Evolutionary conservation across 2,797 vertebrate species (phyloP).

Genomic region (Amniataba percoides): DNA sequence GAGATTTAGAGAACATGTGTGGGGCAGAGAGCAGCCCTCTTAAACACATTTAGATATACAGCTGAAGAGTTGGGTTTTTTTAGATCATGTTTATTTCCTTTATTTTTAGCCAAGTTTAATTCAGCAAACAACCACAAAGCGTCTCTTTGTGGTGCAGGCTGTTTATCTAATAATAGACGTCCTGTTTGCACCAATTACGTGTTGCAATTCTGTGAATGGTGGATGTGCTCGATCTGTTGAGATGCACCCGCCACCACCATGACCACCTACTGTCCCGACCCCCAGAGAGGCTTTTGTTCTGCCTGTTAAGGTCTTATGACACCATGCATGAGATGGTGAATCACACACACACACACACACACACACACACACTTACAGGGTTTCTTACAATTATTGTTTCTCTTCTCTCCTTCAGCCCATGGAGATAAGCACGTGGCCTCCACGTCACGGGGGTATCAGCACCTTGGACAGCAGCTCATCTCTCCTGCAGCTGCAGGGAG

Average conservation of each 20-base stretch:
- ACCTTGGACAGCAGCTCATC: conserved; percentile 78
- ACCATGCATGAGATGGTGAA: background rate
- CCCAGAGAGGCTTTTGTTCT: background rate
- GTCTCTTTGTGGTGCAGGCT: background rate
- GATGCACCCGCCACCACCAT: background rate
- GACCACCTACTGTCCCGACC: background rate
- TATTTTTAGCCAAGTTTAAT: background rate
- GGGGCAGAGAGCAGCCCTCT: background rate
- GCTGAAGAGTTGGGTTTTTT: background rate
- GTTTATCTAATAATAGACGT: conserved; percentile 4
- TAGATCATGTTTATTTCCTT: background rate
- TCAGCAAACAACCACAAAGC: background rate
- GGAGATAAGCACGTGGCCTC: conserved; percentile 64
- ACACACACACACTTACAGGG: background rate
- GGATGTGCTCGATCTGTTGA: background rate
- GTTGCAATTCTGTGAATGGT: conserved; percentile 5
- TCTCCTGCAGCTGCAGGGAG: conserved; percentile 20
- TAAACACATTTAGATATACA: background rate
- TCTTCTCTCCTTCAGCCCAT: conserved; percentile 18
- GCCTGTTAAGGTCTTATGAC: background rate
- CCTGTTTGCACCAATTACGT: conserved; percentile 1
- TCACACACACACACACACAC: background rate
- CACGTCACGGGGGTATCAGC: conserved; percentile 77
- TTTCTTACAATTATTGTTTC: conserved; percentile 16
- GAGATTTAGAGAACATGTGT: background rate